Base-by-base conservation (phyloP, 2,797 vertebrate genomes). In the Neopelma chrysocephalum region DNA sequence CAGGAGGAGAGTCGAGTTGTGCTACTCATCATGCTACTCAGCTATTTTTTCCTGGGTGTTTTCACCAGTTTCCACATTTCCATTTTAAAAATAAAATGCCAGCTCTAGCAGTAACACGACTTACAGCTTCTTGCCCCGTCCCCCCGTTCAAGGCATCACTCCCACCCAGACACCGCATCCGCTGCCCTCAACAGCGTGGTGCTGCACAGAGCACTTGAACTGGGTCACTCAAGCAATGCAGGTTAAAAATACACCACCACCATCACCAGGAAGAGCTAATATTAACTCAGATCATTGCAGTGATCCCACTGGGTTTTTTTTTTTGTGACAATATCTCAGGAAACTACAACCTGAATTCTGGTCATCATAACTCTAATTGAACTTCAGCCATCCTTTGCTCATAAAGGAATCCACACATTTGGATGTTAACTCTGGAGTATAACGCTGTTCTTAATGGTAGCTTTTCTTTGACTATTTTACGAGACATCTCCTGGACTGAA, bases 261-360 rank as follows among this genome's bases (percentile, higher is more conserved):
- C 56, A 51, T 31, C 32, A 66, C 38, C 64, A 91, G 47, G 51
- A 93, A 82, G 23, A 73, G 48, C 43, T 89, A 89, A 91, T 82
- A 93, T 93, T 87, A 96, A 73, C 65, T 73, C 64, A 82, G 78
- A 51, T 48, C 58, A 66, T 43, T 73, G 68, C 48, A 82, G 78
- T 34, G 56, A 89, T 85, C 36, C 78, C 40, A 0, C 12, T 71
- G 77, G 45, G 43, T 0, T 13, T 42, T 57, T 42, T 42, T 60
- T 73, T 65, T 66, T 81, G 21, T 84, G 56, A 75, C 10, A 34
- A 31, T 36, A 66, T 66, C 75, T 80, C 62, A 40, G 51, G 32
- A 89, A 92, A 85, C 71, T n/a, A n/a, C 42, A 48, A 53, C 68
- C 82, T 95, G 69, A 89, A 89, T 93, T 92, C 68, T 73, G 75